phyloP scores from a whole-genome alignment of 1,140 invertebrate species.

The Ceratosolen fusciceps region DNA sequence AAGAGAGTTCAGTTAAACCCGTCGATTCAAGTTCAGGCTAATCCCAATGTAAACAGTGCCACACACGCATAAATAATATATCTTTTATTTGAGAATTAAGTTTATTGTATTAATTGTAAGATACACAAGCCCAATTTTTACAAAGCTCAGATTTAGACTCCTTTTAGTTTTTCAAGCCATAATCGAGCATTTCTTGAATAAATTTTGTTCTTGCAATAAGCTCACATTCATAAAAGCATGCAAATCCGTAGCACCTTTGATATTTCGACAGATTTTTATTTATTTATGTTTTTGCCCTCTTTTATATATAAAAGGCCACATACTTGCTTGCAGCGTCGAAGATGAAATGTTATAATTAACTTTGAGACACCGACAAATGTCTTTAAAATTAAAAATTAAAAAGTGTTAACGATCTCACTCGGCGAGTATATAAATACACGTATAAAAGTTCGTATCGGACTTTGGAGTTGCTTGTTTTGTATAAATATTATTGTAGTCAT shows the following conservation, averaged over 20 bases:
- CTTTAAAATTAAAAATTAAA: not conserved
- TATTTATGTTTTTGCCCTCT: too few species aligned
- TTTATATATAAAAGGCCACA: too few species aligned
- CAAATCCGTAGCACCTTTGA: not conserved
- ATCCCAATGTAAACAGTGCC: too few species aligned
- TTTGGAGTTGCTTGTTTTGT: not conserved
- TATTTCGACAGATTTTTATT: not conserved
- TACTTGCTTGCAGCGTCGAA: too few species aligned
- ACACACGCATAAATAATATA: not conserved
- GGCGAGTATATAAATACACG: not conserved
- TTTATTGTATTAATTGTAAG: too few species aligned
- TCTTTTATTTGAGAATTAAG: too few species aligned
- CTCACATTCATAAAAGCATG: not conserved
- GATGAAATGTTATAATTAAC: not conserved
- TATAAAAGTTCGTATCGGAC: not conserved
- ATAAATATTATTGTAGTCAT: not conserved
- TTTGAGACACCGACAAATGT: not conserved
- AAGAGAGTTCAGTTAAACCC: too few species aligned
- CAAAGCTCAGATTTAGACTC: too few species aligned
- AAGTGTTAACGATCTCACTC: not conserved
- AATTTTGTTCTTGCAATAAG: not conserved
- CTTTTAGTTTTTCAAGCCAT: too few species aligned
- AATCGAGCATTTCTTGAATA: too few species aligned
- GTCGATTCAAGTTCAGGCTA: too few species aligned
- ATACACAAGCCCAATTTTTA: too few species aligned